These are phyloP conservation scores for Serranus cabrilla DNA, from an alignment of 2,797 vertebrate genomes.

Conservation along the genomic window DNA sequence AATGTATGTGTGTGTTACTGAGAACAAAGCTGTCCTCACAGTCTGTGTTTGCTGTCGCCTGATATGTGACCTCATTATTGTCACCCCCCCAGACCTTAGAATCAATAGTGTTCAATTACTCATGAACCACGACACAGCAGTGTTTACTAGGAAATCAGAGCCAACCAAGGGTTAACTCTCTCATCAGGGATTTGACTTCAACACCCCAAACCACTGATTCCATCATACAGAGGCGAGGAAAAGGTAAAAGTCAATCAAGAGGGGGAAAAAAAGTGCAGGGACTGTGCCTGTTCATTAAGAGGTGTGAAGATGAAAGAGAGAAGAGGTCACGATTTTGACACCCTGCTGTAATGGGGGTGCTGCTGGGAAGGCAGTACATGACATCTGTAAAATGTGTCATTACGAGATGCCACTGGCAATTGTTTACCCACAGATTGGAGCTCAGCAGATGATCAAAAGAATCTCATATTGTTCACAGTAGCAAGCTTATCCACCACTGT, in stretches of 20 bases:
- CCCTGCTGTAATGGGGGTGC: conserved; percentile 72
- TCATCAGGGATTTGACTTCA: conserved; percentile 59
- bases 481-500: conserved; percentile 36
- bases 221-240: conserved; percentile 32
- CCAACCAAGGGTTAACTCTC: conserved; percentile 66
- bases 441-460: conserved; percentile 77
- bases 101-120: conserved; percentile 86
- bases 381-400: conserved; percentile 82
- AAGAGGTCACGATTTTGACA: conserved; percentile 74
- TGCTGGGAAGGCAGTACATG: conserved; percentile 53
- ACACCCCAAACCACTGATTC: conserved; percentile 34
- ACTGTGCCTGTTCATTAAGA: conserved; percentile 76
- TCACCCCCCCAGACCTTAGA: conserved; percentile 75
- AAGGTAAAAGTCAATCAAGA: conserved; percentile 69
- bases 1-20: conserved; percentile 34
- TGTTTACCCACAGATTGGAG: conserved; percentile 78
- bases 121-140: conserved; percentile 73
- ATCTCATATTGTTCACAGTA: conserved; percentile 38
- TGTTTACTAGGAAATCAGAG: conserved; percentile 67
- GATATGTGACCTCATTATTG: conserved; percentile 82
- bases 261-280: conserved; percentile 40
- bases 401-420: conserved; percentile 65
- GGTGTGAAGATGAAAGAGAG: conserved; percentile 77
- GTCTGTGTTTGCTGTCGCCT: conserved; percentile 77
- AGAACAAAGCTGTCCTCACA: conserved; percentile 63